These are phyloP conservation scores for Acanthosoma haemorrhoidale DNA, from an alignment of 2,888 invertebrate species.

Conservation along the genomic window DNA sequence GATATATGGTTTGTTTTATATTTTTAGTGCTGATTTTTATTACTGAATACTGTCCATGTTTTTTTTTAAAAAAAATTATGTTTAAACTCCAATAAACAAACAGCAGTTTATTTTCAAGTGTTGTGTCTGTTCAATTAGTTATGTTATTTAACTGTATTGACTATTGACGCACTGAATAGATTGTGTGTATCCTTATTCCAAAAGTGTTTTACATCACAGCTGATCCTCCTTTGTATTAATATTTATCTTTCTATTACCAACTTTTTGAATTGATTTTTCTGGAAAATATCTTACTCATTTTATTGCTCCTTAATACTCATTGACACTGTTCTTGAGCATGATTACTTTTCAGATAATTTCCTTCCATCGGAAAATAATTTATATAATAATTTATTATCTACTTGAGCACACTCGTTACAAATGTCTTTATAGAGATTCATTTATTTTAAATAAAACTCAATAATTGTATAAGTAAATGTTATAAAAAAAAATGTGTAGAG, in stretches of 20 bases:
- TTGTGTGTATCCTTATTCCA: too few species aligned
- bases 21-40: not conserved
- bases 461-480: not conserved
- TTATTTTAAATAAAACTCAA: constrained; percentile 11
- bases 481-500: not conserved
- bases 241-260: too few species aligned
- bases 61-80: not conserved
- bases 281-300: not conserved
- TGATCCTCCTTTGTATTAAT: too few species aligned
- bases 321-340: not conserved
- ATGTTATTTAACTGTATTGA: too few species aligned
- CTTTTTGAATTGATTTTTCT: too few species aligned
- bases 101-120: not conserved
- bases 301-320: not conserved
- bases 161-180: too few species aligned
- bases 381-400: not conserved
- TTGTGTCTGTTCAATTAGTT: too few species aligned
- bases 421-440: not conserved
- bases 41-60: not conserved
- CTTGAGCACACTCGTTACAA: constrained; percentile 3
- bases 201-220: too few species aligned
- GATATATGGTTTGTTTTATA: not conserved
- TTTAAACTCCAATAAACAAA: not conserved
- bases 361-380: not conserved
- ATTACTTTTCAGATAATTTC: too few species aligned